Conservation (phyloP, 2,888 invertebrate species). For the Axea sp. region DNA sequence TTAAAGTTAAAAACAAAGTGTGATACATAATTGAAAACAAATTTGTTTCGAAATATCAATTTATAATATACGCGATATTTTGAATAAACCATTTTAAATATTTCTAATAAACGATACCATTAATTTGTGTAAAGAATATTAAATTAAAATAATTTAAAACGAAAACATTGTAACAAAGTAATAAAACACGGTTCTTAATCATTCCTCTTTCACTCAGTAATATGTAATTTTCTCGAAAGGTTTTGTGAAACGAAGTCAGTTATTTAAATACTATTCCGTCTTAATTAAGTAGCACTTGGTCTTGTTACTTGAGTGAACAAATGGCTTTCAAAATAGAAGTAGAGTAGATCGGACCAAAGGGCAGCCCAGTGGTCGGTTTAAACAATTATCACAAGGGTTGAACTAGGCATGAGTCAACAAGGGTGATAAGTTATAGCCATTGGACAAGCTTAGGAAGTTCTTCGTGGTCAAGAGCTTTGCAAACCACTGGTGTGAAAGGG, state of each 20-base stretch:
- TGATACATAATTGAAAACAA: too few species aligned
- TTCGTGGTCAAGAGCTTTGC: conserved; percentile 57
- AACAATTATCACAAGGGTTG: conserved; percentile 79
- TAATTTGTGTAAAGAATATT: too few species aligned
- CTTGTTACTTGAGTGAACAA: conserved; percentile 65
- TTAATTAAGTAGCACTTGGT: conserved; percentile 62
- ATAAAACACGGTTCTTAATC: too few species aligned
- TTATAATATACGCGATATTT: too few species aligned
- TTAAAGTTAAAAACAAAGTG: too few species aligned
- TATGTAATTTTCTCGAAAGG: background rate
- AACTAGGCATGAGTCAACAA: conserved; percentile 72
- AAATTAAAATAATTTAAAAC: too few species aligned
- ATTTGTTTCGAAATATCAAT: too few species aligned
- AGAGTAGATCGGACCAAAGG: conserved; percentile 72
- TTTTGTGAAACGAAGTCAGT: conserved; percentile 15
- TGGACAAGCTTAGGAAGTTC: conserved; percentile 71
- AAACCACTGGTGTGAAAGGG: conserved; percentile 50
- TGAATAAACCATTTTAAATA: too few species aligned
- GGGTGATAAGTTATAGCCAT: conserved; percentile 77
- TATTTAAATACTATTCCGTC: conserved; percentile 45
- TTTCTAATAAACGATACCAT: too few species aligned
- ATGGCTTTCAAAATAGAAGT: conserved; percentile 68
- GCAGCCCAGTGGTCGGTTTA: conserved; percentile 77
- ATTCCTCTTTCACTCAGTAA: background rate
- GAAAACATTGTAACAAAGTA: too few species aligned